Evolutionary conservation across 2,113 vertebrate genomes (phyloP).

Genomic region (Monopterus albus): DNA sequence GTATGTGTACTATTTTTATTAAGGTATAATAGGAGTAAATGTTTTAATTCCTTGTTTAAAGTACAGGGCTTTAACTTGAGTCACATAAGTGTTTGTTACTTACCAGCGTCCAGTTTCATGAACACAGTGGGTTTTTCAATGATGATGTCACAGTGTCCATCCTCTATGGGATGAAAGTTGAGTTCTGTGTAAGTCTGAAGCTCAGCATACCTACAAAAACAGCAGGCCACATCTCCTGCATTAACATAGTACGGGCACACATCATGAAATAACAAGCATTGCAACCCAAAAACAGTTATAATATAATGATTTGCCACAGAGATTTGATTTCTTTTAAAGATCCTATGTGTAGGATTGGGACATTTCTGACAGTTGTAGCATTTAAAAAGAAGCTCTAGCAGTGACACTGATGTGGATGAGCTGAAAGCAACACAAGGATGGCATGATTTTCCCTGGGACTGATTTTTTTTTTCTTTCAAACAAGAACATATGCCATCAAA

Average conservation of each 20-base stretch:
- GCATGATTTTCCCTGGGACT: too few species aligned
- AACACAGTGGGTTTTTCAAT: constrained; percentile 93
- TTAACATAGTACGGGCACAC: background rate
- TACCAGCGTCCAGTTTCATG: constrained; percentile 98
- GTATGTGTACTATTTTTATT: background rate
- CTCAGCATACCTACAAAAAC: constrained; percentile 91
- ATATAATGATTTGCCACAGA: background rate
- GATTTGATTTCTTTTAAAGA: background rate
- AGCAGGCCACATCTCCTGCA: background rate
- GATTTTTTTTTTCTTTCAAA: too few species aligned
- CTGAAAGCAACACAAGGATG: too few species aligned
- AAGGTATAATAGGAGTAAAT: background rate
- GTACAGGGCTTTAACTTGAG: background rate
- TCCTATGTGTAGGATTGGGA: background rate
- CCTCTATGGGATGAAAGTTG: constrained; percentile 85
- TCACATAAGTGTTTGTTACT: constrained; percentile 6
- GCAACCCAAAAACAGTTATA: background rate
- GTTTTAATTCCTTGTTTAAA: background rate
- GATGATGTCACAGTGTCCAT: constrained; percentile 88
- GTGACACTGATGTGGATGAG: background rate
- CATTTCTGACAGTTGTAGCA: background rate
- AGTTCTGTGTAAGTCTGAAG: constrained; percentile 89
- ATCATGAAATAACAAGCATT: background rate
- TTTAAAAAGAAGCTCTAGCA: background rate
- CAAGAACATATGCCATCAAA: too few species aligned